These are phyloP conservation scores for Tetramorium alpestre DNA, from an alignment of 1,140 invertebrate genomes.

Conservation along the genomic window DNA sequence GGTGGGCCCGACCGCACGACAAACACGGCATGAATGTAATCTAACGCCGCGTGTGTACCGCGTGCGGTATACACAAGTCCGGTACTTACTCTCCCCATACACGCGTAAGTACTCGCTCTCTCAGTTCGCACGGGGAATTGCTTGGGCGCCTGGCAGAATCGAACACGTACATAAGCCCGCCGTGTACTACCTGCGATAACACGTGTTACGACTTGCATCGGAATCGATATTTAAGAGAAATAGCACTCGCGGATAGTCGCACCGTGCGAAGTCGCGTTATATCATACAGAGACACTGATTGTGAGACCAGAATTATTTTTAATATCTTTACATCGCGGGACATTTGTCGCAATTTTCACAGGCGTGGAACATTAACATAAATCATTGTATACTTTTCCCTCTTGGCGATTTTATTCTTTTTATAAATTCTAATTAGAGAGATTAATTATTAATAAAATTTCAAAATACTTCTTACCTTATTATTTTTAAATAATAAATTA, in stretches of 20 bases:
- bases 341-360: not conserved
- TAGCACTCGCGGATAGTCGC: conserved; percentile 16
- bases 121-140: conserved; percentile 57
- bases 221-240: conserved; percentile 59
- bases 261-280: not conserved
- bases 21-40: conserved; percentile 73
- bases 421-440: not conserved
- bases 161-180: conserved; percentile 50
- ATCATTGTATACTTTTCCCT: not conserved
- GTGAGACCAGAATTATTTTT: not conserved
- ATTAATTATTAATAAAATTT: not conserved
- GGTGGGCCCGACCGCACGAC: conserved; percentile 49
- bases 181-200: conserved; percentile 65
- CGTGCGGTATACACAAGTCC: conserved; percentile 31
- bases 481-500: not conserved
- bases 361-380: not conserved
- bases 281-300: not conserved
- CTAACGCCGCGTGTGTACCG: conserved; percentile 71
- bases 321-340: not conserved
- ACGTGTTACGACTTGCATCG: conserved; percentile 57
- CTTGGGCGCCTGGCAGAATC: conserved; percentile 55
- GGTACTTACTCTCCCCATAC: conserved; percentile 64
- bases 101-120: conserved; percentile 65
- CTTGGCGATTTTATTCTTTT: not conserved
- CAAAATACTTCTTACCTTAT: not conserved